phyloP scores from a whole-genome alignment of 2,797 vertebrate genomes.

The Labeo calbasu region DNA sequence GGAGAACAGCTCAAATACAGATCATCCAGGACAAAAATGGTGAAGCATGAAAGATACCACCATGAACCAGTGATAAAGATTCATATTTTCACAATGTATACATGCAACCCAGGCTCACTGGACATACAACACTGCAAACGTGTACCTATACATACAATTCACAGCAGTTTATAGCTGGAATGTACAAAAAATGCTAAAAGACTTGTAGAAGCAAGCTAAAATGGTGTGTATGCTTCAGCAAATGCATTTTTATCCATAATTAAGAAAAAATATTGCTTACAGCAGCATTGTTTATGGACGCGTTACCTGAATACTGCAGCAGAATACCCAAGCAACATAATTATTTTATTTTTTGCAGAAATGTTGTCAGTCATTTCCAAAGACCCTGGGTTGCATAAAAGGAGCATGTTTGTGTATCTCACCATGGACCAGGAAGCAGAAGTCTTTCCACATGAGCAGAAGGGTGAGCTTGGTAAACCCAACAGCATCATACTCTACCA shows the following conservation, averaged over 20 bases:
- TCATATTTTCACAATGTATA: neutral
- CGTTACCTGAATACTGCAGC: neutral
- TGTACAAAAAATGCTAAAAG: neutral
- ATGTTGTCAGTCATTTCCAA: neutral
- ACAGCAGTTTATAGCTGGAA: neutral
- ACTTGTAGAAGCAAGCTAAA: neutral
- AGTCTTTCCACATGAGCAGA: slow-evolving; percentile 97
- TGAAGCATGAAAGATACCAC: neutral
- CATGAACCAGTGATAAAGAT: neutral
- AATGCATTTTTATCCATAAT: neutral
- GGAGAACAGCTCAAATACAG: slow-evolving; percentile 2
- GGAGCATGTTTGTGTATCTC: slow-evolving; percentile 60
- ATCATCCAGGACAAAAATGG: neutral
- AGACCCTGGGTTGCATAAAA: neutral
- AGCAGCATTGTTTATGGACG: neutral
- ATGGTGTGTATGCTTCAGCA: neutral
- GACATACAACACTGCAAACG: neutral
- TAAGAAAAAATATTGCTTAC: neutral
- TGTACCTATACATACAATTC: neutral
- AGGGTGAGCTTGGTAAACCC: slow-evolving; percentile 98
- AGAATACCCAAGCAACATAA: neutral
- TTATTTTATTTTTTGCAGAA: neutral
- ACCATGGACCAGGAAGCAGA: slow-evolving; percentile 98
- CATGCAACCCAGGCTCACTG: neutral
- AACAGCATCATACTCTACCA: slow-evolving; percentile 97